Conservation (phyloP, 2,113 vertebrate genomes). For the Sterna hirundo region DNA sequence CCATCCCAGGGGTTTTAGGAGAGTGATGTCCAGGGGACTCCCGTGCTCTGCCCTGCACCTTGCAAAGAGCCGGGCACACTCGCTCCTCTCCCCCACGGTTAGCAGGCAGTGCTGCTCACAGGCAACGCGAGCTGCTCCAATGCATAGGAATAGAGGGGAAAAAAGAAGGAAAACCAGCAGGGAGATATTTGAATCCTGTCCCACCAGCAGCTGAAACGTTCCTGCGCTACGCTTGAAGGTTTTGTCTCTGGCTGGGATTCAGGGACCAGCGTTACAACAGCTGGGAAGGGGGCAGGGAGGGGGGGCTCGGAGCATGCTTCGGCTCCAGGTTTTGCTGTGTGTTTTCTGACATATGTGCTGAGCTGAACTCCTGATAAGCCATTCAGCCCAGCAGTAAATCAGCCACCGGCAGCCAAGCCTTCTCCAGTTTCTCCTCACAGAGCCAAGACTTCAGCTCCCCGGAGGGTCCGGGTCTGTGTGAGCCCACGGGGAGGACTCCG, state of each 20-base stretch:
- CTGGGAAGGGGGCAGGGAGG: conserved; percentile 58
- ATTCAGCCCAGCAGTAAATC: conserved; percentile 16
- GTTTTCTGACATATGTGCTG: conserved; percentile 45
- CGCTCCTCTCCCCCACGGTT: accelerated
- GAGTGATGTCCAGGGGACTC: not conserved
- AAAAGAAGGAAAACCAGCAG: conserved; percentile 23
- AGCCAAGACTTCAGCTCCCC: not conserved
- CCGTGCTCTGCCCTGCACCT: not conserved
- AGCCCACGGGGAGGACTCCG: accelerated
- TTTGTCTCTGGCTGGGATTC: conserved; percentile 59
- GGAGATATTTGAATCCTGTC: conserved; percentile 56
- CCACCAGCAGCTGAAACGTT: conserved; percentile 64
- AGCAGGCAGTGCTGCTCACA: not conserved
- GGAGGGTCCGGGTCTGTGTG: not conserved
- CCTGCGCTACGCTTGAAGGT: conserved; percentile 50
- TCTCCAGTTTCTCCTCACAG: not conserved
- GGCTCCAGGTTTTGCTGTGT: conserved; percentile 21
- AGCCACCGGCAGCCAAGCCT: not conserved
- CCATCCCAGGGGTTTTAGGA: not conserved
- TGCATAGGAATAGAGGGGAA: not conserved
- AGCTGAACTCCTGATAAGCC: conserved; percentile 50
- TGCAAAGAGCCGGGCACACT: not conserved
- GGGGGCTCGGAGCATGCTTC: not conserved
- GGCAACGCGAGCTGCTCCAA: not conserved
- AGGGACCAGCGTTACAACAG: conserved; percentile 61